A percentile compares a stretch with the other conserved stretches of the same genome.
Evolutionary conservation across 2,113 vertebrate genomes (phyloP).

Genomic region (Procapra przewalskii): DNA sequence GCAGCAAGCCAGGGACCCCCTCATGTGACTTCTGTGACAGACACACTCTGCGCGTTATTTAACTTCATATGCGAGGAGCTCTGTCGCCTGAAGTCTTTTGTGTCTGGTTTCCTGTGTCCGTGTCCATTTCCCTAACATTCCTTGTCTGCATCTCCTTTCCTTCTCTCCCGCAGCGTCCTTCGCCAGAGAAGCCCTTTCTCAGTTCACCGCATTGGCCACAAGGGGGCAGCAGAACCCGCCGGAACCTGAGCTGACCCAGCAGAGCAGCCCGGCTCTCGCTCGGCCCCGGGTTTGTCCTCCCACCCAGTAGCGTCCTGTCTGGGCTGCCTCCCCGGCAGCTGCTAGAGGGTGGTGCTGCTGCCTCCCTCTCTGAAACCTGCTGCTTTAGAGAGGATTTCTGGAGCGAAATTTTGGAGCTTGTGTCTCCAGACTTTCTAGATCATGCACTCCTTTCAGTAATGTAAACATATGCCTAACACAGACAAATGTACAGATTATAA

Average conservation of each 20-base stretch:
- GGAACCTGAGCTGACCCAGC: too few species aligned
- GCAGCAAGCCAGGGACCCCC: neutral
- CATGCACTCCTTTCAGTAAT: neutral
- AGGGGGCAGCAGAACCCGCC: neutral
- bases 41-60: too few species aligned
- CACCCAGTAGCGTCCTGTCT: neutral
- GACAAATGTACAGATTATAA: neutral
- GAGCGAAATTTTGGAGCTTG: neutral
- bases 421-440: neutral
- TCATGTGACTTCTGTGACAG: neutral
- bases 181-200: neutral
- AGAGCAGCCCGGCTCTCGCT: fast-evolving
- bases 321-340: neutral
- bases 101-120: neutral
- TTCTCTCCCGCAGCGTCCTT: neutral
- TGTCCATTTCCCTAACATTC: too few species aligned
- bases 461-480: neutral
- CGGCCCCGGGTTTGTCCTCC: fast-evolving
- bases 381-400: neutral
- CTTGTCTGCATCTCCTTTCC: fast-evolving
- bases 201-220: neutral
- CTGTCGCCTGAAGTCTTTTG: fast-evolving
- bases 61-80: neutral
- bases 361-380: neutral
- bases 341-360: neutral